Evolutionary conservation across 2,113 vertebrate genomes (phyloP), one percentile per base, ranked within the genome.

Genomic region (Lycocorax pyrrhopterus): DNA sequence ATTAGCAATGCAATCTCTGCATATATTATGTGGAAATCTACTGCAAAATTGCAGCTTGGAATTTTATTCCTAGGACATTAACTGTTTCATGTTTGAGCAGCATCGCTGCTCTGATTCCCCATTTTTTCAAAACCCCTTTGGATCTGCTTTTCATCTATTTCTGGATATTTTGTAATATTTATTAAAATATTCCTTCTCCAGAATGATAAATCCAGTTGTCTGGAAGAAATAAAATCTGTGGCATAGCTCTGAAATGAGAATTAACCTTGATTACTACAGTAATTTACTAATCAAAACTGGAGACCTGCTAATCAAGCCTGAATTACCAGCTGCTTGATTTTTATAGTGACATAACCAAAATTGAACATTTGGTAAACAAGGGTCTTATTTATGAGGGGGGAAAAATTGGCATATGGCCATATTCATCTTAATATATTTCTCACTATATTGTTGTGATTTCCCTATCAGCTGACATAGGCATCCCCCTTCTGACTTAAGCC

Each of bases 201-300:
- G 56, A 95, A 96, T 75, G 75, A 89, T 91, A 97, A 97, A 98
- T 91, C 96, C 83, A 96, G 96, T 97, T 97, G 96, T 93, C 91
- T 97, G 93, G 79, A 97, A 97, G 96, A 97, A 94, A 97, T 75
- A 93, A 97, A 97, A 97, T 97, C 96, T 72, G 95, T 96, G 60
- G 95, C 97, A 77, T 85, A 95, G 91, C 82, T 95, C 89, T 96
- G 97, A 95, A 95, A 96, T 10, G 96, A 97, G 98, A 98, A 98
- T 98, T 98, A 98, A 98, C 98, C 98, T 98, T 98, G 98, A 98
- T 98, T 98, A 97, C 97, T 88, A 52, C 93, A 68, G 97, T 97
- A 98, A 98, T 98, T 98, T 98, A 96, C 98, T 98, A 98, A 98
- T 98, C 98, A 98, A 97, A 98, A 98, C 96, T 98, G 97, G 98